Conservation (phyloP, 2,113 vertebrate species). For the Ammospiza caudacuta region DNA sequence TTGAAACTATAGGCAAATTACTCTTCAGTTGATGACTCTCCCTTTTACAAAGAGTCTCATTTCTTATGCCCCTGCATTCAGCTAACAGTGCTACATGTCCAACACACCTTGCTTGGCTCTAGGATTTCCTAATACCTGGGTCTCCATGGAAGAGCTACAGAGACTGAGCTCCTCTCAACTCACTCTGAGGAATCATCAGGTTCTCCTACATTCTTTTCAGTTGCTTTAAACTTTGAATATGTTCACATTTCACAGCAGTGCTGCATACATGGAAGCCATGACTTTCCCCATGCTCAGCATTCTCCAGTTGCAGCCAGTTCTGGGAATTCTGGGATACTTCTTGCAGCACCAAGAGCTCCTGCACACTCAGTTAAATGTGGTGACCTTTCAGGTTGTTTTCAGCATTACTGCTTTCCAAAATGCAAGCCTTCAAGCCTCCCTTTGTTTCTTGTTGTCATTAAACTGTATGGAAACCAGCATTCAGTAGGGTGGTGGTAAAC, state of each 20-base stretch:
- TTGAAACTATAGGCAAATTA: background rate
- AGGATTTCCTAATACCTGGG: background rate
- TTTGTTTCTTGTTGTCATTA: background rate
- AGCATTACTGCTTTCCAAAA: background rate
- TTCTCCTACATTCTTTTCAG: background rate
- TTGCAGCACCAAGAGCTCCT: background rate
- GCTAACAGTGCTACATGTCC: background rate
- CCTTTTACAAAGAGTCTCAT: background rate
- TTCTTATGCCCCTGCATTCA: background rate
- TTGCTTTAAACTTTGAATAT: background rate
- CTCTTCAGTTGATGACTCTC: background rate
- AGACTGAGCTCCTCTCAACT: background rate
- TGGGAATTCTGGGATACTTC: background rate
- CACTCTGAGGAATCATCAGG: background rate
- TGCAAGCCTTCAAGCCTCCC: background rate
- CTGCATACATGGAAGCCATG: background rate
- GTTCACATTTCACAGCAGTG: background rate
- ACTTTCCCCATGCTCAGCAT: background rate
- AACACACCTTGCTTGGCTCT: background rate
- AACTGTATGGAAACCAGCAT: background rate
- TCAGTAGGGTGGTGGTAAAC: background rate
- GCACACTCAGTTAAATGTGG: background rate
- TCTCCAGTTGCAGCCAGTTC: background rate
- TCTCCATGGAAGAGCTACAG: background rate
- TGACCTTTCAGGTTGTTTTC: background rate